Evolutionary conservation across 2,888 invertebrate genomes (phyloP).

Genomic region (Cantharis nigra): DNA sequence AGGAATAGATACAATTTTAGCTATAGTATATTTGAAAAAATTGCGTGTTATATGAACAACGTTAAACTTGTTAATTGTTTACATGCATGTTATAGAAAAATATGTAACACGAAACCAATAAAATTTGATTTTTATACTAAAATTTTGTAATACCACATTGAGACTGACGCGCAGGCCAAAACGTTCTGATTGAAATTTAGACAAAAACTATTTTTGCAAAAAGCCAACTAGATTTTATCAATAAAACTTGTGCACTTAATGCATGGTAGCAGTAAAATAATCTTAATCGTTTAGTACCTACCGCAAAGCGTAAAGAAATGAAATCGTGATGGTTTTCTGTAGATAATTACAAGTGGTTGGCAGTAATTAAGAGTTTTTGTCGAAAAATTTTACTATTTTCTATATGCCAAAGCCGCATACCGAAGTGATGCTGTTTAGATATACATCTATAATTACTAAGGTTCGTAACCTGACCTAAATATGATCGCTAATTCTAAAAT

Average conservation of each 20-base stretch:
- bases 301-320: background rate
- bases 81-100: background rate
- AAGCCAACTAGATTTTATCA: background rate
- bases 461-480: conserved; percentile 7
- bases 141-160: background rate
- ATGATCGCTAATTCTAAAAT: background rate
- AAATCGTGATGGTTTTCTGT: background rate
- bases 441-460: conserved; percentile 3
- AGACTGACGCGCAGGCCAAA: background rate
- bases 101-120: background rate
- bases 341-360: background rate
- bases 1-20: background rate
- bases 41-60: background rate
- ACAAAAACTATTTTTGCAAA: background rate
- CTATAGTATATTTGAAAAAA: background rate
- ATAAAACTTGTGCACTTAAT: background rate
- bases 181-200: background rate
- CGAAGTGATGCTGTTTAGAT: conserved; percentile 1
- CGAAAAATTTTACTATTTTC: background rate
- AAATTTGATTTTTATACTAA: background rate
- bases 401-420: background rate
- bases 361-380: background rate
- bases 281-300: background rate
- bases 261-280: background rate
- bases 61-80: background rate